A percentile compares a stretch with the other conserved stretches of the same genome.
Evolutionary conservation across 2,113 vertebrate genomes (phyloP).

Genomic region (Microtus richardsoni): DNA sequence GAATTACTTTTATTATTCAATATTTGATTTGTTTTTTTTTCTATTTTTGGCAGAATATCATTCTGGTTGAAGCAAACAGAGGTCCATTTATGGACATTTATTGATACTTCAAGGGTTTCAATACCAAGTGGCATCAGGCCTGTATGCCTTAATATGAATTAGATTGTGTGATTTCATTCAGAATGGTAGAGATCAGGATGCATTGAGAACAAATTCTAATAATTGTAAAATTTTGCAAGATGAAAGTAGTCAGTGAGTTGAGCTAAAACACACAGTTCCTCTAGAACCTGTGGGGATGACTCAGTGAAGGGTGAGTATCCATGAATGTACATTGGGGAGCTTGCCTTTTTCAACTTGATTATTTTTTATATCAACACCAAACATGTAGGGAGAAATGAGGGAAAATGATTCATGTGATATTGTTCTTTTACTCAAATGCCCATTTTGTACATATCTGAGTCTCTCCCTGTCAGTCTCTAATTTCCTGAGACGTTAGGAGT

Average conservation of each 20-base stretch:
- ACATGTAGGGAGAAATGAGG: not conserved
- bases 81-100: not conserved
- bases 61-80: not conserved
- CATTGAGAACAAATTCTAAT: constrained; percentile 16
- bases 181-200: not conserved
- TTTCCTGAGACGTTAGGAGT: not conserved
- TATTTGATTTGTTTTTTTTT: constrained; percentile 25
- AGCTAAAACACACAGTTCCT: not conserved
- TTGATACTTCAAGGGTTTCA: not conserved
- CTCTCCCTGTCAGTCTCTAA: not conserved
- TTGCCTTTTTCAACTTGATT: constrained; percentile 46
- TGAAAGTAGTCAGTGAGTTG: not conserved
- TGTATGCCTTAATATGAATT: not conserved
- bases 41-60: not conserved
- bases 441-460: constrained; percentile 6
- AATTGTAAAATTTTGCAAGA: not conserved
- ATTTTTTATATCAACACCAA: constrained; percentile 32
- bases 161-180: not conserved
- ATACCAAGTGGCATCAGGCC: not conserved
- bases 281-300: not conserved
- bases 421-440: not conserved
- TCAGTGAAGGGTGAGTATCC: not conserved
- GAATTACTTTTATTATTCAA: not conserved
- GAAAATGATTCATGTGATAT: not conserved
- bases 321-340: not conserved